These are phyloP conservation scores for Danaus melanippus DNA, from an alignment of 1,140 invertebrate species.

Conservation along the genomic window DNA sequence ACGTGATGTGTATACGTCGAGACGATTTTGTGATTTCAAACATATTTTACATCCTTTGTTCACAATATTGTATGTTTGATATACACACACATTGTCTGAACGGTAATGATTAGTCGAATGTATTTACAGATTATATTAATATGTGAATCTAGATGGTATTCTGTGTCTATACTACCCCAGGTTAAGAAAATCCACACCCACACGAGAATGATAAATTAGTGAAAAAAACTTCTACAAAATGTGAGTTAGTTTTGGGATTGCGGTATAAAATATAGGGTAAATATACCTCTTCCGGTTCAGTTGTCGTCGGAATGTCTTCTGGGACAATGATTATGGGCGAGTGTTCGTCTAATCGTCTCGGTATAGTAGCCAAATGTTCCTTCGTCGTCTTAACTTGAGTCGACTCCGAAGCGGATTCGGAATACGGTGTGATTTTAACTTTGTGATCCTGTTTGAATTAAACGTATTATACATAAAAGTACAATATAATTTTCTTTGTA, in stretches of 20 bases:
- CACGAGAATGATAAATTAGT: slow-evolving; percentile 33
- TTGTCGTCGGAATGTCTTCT: slow-evolving; percentile 39
- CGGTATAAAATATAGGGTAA: slow-evolving; percentile 21
- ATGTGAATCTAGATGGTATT: slow-evolving; percentile 26
- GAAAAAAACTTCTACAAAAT: slow-evolving; percentile 31
- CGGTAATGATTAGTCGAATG: slow-evolving; percentile 37
- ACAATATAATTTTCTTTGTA: too few relatives aligned
- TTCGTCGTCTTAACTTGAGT: slow-evolving; percentile 34
- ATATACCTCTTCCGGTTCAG: slow-evolving; percentile 48
- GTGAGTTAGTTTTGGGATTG: slow-evolving; percentile 24
- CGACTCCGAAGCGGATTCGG: slow-evolving; percentile 42
- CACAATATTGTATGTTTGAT: not conserved
- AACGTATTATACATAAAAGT: slow-evolving; percentile 3
- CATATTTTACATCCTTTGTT: not conserved
- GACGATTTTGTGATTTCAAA: slow-evolving; percentile 29
- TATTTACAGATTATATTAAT: slow-evolving; percentile 45
- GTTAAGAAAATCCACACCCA: slow-evolving; percentile 43
- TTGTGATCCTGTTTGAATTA: slow-evolving; percentile 38
- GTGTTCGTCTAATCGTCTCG: slow-evolving; percentile 32
- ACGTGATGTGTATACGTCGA: slow-evolving; percentile 48
- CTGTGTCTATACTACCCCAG: slow-evolving; percentile 36
- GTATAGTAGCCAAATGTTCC: slow-evolving; percentile 21
- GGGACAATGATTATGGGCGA: slow-evolving; percentile 29
- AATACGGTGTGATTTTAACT: slow-evolving; percentile 53
- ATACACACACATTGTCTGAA: slow-evolving; percentile 11